Evolutionary conservation across 2,113 vertebrate species (phyloP).

Genomic region (Catharus minimus): DNA sequence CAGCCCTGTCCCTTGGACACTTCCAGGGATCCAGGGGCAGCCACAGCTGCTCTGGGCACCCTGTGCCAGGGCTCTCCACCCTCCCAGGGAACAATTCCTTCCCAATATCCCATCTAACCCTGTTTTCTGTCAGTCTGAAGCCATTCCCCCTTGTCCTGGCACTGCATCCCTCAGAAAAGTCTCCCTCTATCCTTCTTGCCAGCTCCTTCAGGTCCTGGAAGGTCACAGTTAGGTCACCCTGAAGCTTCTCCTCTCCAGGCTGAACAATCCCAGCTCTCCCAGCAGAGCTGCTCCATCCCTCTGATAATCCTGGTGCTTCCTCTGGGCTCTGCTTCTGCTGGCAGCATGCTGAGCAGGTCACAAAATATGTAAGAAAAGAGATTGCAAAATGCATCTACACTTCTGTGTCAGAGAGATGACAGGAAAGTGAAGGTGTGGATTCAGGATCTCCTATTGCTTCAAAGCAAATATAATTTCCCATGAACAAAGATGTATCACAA

Average conservation of each 20-base stretch:
- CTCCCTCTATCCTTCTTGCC: accelerated
- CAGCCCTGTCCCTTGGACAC: not conserved
- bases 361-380: accelerated
- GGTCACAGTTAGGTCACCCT: accelerated
- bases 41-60: not conserved
- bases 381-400: not conserved
- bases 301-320: not conserved
- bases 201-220: accelerated
- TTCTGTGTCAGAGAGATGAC: not conserved
- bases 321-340: not conserved
- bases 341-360: not conserved
- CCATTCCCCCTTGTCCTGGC: not conserved
- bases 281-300: not conserved
- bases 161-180: not conserved
- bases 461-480: not conserved
- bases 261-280: not conserved
- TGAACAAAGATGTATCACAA: not conserved
- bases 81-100: not conserved
- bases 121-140: not conserved
- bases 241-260: not conserved
- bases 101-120: not conserved
- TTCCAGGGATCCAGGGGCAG: not conserved
- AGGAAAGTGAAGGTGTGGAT: not conserved
- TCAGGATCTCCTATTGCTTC: not conserved
- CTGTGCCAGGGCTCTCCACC: not conserved